A percentile compares a stretch with the other conserved stretches of the same genome.
These are phyloP conservation scores for Pteruthius melanotis DNA, from an alignment of 2,113 vertebrate species.

Conservation along the genomic window DNA sequence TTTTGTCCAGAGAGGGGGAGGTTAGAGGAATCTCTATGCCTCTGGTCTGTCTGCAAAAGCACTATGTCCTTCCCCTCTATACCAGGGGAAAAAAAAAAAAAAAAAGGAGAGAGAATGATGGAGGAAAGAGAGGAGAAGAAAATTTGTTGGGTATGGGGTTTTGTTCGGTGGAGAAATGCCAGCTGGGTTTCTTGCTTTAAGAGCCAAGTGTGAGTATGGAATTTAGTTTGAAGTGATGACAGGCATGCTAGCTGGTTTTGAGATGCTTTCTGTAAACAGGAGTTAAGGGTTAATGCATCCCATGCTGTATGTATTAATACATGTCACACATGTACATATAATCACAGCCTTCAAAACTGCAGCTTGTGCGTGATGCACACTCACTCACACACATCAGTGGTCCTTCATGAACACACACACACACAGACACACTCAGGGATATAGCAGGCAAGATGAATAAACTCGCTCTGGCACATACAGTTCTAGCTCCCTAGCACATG, in stretches of 20 bases:
- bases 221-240: slow-evolving; percentile 69
- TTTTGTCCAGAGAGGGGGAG: neutral
- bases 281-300: slow-evolving; percentile 62
- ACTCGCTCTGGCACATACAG: slow-evolving; percentile 2
- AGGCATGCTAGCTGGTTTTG: slow-evolving; percentile 53
- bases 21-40: neutral
- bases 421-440: neutral
- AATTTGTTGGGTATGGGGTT: slow-evolving; percentile 49
- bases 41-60: slow-evolving; percentile 5
- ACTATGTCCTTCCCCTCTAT: neutral
- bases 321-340: neutral
- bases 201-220: slow-evolving; percentile 43
- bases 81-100: rapidly evolving
- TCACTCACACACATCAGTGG: neutral
- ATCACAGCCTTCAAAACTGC: neutral
- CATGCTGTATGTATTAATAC: slow-evolving; percentile 27
- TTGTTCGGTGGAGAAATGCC: slow-evolving; percentile 45
- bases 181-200: slow-evolving; percentile 48
- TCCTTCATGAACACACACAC: neutral
- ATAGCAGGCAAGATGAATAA: neutral
- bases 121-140: slow-evolving; percentile 6
- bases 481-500: neutral
- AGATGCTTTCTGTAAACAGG: slow-evolving; percentile 62
- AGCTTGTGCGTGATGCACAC: neutral
- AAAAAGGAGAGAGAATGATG: neutral